Base-by-base conservation (phyloP, 2,113 vertebrate species). In the Phylloscopus trochiloides region DNA sequence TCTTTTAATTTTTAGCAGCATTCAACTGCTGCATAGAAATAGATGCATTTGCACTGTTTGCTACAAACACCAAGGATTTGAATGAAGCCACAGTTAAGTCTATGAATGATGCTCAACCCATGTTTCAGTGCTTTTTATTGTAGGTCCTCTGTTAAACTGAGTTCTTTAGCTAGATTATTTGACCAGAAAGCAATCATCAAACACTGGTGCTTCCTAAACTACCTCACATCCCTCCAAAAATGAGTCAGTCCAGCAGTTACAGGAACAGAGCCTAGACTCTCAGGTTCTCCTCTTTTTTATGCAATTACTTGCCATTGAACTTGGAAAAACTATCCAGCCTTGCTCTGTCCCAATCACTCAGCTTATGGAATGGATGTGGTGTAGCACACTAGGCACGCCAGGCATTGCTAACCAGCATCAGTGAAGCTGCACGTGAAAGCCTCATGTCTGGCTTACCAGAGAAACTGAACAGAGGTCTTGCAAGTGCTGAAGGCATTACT, bases 231-330 rank as follows among this genome's bases (percentile, higher is more conserved):
- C 32, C 45, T 80, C 42, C 34, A 66, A 45, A 34, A 17, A 24
- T 5, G 2, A 73, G 13, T n/a, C 38, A 70, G 42, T 42, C 15
- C 0, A 0, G 50, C 47, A 62, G 25, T 26, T 62, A 65, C 20
- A 77, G 63, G 24, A 95, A 50, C 14, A 59, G 24, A 66, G 18
- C 21, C 25, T 43, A n/a, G 31, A 81, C 73, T 74, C 29, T 74
- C 63, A 58, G 24, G 14, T 81, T 16, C 12, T 62, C 20, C 17
- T 68, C 38, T 50, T 66, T 55, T 72, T 80, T 51, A 72, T 77
- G n/a, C 55, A 65, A 47, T 4, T 61, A 17, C 47, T 42, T 77
- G 51, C 26, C 48, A 58, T 3, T 42, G 24, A 36, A 32, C 19
- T 59, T 51, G 47, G 20, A 11, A 48, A 75, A 94, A 52, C 55